A percentile compares a stretch with the other conserved stretches of the same genome.
Evolutionary conservation across 2,797 vertebrate genomes (phyloP).

Genomic region (Cottoperca gobio): DNA sequence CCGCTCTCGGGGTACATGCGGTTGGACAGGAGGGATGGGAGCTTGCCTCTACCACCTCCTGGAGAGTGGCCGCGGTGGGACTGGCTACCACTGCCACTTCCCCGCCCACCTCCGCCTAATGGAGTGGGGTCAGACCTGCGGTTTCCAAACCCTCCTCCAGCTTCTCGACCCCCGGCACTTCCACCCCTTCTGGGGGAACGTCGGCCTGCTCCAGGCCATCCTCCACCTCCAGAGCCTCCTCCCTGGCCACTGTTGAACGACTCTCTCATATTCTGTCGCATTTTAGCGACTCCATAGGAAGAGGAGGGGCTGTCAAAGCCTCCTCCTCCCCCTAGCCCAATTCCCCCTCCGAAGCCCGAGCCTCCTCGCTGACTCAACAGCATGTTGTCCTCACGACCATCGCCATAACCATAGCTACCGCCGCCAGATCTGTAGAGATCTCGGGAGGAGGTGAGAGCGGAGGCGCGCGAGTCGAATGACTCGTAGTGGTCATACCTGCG

Average conservation of each 20-base stretch:
- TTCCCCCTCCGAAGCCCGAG: conserved; percentile 84
- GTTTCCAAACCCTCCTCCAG: conserved; percentile 82
- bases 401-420: conserved; percentile 90
- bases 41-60: conserved; percentile 90
- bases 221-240: conserved; percentile 82
- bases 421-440: conserved; percentile 91
- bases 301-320: conserved; percentile 85
- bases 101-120: conserved; percentile 84
- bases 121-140: conserved; percentile 85
- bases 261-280: conserved; percentile 87
- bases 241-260: conserved; percentile 82
- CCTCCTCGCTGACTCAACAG: conserved; percentile 86
- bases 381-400: conserved; percentile 88
- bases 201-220: conserved; percentile 85
- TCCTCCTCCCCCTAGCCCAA: conserved; percentile 83
- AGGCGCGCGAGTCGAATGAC: conserved; percentile 90
- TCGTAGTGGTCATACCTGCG: conserved; percentile 95
- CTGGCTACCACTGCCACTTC: conserved; percentile 78
- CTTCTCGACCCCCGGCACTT: conserved; percentile 79
- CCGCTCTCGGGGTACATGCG: conserved; percentile 92
- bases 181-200: conserved; percentile 87
- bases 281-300: conserved; percentile 88
- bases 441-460: conserved; percentile 89
- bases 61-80: conserved; percentile 83
- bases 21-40: conserved; percentile 94